phyloP scores from a whole-genome alignment of 1,140 invertebrate species.

The Hyles vespertilio region DNA sequence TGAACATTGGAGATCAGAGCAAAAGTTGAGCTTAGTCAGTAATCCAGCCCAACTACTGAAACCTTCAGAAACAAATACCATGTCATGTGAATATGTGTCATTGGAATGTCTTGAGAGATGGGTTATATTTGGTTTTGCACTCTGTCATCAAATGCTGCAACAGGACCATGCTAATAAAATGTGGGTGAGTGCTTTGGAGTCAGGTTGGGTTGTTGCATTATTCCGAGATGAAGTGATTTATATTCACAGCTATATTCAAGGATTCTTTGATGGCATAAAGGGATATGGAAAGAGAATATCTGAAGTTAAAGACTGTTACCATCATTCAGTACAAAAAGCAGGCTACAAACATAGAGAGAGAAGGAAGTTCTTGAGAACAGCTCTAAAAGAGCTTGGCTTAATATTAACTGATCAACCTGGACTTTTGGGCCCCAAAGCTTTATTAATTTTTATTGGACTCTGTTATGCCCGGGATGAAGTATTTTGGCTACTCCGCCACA shows the following conservation, averaged over 20 bases:
- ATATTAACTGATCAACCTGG: constrained; percentile 99
- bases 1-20: constrained; percentile 94
- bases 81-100: constrained; percentile 98
- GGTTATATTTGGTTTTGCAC: constrained; percentile 95
- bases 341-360: constrained; percentile 94
- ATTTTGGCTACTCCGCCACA: constrained; percentile 96
- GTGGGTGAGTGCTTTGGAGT: constrained; percentile 94
- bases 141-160: constrained; percentile 90
- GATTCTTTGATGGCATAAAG: constrained; percentile 96
- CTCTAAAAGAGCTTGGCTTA: constrained; percentile 95
- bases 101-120: constrained; percentile 96
- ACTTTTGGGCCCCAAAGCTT: constrained; percentile 96
- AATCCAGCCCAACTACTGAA: constrained; percentile 94
- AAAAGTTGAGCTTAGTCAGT: constrained; percentile 95
- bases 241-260: constrained; percentile 95
- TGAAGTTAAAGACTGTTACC: constrained; percentile 96
- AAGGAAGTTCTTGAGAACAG: constrained; percentile 96
- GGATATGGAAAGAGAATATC: constrained; percentile 94
- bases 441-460: constrained; percentile 97
- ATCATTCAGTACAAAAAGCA: constrained; percentile 91
- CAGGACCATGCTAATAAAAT: constrained; percentile 90
- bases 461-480: constrained; percentile 98
- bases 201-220: constrained; percentile 94
- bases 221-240: constrained; percentile 98
- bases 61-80: constrained; percentile 95